Evolutionary conservation across 37 sponge, comb jelly and placozoan genomes (phyloP).

Genomic region (Agelas oroides): DNA sequence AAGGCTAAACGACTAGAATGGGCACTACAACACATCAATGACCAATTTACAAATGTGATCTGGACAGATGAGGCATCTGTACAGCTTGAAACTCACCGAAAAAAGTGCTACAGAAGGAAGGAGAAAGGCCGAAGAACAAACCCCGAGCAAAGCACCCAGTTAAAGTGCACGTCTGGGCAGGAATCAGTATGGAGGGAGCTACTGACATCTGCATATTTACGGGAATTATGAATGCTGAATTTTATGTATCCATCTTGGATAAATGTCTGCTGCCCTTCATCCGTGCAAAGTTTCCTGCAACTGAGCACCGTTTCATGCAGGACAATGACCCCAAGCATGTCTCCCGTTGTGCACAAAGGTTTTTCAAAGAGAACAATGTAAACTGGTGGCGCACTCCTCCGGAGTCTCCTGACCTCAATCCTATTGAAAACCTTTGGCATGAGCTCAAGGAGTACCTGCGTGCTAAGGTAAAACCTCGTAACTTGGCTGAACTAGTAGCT

Average conservation of each 20-base stretch:
- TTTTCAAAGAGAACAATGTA: no score
- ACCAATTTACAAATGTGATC: constrained; percentile 37
- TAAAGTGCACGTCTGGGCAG: constrained; percentile 63
- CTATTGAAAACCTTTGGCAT: no score
- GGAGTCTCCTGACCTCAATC: no score
- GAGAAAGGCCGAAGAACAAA: constrained; percentile 28
- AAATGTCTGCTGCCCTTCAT: constrained; percentile 25
- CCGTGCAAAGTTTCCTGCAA: constrained; percentile 5
- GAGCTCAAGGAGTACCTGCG: no score
- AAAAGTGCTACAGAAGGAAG: constrained; percentile 36
- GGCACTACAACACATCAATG: constrained; percentile 17
- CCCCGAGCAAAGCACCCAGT: constrained; percentile 53
- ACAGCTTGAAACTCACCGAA: constrained; percentile 44
- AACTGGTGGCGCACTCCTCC: no score
- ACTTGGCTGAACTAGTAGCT: no score
- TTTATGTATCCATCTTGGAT: constrained; percentile 24
- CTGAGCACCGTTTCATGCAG: constrained; percentile 24
- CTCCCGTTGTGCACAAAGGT: no score
- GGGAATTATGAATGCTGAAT: constrained; percentile 51
- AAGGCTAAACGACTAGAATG: constrained; percentile 24
- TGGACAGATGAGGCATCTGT: constrained; percentile 50
- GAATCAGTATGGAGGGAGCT: constrained; percentile 34
- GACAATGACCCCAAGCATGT: constrained; percentile 43
- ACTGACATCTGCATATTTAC: constrained; percentile 34
- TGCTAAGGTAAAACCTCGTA: no score